Conservation (phyloP, 1,140 invertebrate species). For the Neodiprion lecontei region DNA sequence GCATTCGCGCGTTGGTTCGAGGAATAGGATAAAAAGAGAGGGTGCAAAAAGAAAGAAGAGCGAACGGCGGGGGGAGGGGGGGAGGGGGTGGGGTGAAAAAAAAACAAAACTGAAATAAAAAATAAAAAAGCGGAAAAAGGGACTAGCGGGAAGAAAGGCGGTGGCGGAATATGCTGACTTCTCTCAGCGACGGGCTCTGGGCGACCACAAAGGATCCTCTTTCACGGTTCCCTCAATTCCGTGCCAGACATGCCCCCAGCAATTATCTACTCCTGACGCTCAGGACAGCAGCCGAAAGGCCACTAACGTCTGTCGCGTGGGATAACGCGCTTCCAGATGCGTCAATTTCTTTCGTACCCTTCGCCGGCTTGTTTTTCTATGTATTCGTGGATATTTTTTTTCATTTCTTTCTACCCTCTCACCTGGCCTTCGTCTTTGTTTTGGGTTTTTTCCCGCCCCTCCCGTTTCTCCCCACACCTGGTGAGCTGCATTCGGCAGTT, state of each 20-base stretch:
- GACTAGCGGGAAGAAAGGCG: background rate
- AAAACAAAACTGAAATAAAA: too few species aligned
- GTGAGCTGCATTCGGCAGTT: background rate
- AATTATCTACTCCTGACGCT: conserved; percentile 60
- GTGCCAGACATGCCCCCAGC: conserved; percentile 57
- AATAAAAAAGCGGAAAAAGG: background rate
- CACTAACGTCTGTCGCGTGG: conserved; percentile 33
- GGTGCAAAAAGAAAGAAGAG: conserved; percentile 17
- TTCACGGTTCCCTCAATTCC: conserved; percentile 57
- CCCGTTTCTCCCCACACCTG: background rate
- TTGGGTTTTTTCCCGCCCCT: conserved; percentile 19
- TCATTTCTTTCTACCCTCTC: too few species aligned
- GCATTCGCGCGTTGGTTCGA: too few species aligned
- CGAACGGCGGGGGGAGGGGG: conserved; percentile 20
- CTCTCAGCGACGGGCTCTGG: conserved; percentile 42
- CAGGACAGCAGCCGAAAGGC: conserved; percentile 35
- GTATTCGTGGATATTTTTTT: too few species aligned
- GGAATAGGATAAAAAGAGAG: background rate
- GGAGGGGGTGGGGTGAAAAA: background rate
- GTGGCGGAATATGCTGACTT: conserved; percentile 60
- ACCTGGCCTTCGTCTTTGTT: conserved; percentile 21
- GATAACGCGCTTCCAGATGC: conserved; percentile 32
- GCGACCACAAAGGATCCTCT: conserved; percentile 53
- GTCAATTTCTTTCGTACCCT: conserved; percentile 22
- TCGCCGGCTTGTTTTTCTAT: background rate